phyloP scores from a whole-genome alignment of 2,797 vertebrate species.

The Cottoperca gobio region DNA sequence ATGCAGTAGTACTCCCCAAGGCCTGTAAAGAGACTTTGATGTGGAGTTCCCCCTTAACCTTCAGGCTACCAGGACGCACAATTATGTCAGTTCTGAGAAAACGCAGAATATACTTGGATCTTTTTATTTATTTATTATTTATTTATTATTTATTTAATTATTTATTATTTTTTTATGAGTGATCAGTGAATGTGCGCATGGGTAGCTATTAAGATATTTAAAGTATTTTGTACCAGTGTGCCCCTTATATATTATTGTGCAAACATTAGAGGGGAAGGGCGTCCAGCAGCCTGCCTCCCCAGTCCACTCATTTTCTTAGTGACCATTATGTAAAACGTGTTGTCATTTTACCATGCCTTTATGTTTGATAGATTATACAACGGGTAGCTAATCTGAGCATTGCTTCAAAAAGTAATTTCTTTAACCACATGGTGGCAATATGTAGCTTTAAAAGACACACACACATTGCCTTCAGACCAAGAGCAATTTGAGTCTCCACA shows the following conservation, averaged over 20 bases:
- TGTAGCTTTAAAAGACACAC: conserved; percentile 28
- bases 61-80: neutral
- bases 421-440: conserved; percentile 64
- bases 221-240: neutral
- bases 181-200: neutral
- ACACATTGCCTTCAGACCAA: neutral
- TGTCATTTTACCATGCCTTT: neutral
- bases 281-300: neutral
- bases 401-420: neutral
- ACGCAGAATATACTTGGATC: neutral
- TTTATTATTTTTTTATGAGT: no score
- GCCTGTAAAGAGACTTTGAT: neutral
- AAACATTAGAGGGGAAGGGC: neutral
- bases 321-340: neutral
- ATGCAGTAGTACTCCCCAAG: no score
- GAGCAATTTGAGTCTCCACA: conserved; percentile 20
- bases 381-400: neutral
- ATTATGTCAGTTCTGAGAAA: neutral
- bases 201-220: neutral
- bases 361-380: neutral
- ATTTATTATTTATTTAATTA: no score
- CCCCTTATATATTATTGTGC: neutral
- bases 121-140: no score
- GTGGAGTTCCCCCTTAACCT: neutral
- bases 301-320: neutral